phyloP scores from a whole-genome alignment of 2,113 vertebrate species.

The Cichladusa arquata region DNA sequence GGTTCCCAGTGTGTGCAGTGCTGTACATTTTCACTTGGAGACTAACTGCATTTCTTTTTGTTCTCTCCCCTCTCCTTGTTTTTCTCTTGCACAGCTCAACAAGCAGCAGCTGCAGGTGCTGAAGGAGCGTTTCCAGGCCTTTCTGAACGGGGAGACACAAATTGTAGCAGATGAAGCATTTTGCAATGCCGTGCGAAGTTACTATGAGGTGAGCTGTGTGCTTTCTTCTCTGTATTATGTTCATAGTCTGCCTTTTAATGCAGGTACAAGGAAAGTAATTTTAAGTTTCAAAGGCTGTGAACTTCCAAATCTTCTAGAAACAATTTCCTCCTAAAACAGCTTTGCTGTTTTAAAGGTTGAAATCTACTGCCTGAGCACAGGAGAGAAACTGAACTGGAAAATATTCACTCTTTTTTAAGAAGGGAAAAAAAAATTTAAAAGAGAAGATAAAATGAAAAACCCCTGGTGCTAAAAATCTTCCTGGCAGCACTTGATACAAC shows the following conservation, averaged over 20 bases:
- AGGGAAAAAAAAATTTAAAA: background rate
- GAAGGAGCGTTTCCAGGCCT: conserved; percentile 90
- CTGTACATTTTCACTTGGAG: background rate
- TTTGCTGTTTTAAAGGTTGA: conserved; percentile 36
- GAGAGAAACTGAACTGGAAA: conserved; percentile 57
- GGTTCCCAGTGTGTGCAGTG: background rate
- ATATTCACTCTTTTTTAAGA: background rate
- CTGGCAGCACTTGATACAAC: conserved; percentile 25
- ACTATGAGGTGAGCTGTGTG: conserved; percentile 85
- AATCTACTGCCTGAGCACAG: conserved; percentile 30
- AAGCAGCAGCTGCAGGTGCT: conserved; percentile 91
- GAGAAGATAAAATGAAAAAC: background rate
- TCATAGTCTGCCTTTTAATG: background rate
- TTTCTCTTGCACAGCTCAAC: conserved; percentile 80
- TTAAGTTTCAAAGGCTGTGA: background rate
- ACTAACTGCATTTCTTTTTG: background rate
- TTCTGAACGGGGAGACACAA: conserved; percentile 92
- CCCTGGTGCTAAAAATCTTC: background rate
- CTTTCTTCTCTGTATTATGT: background rate
- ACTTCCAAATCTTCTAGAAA: conserved; percentile 3
- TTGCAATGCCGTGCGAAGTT: conserved; percentile 93
- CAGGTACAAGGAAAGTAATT: background rate
- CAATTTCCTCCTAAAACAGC: background rate
- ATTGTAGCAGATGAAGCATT: conserved; percentile 96
- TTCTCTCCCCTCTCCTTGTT: background rate